phyloP scores from a whole-genome alignment of 2,888 invertebrate species.

The Aspidiotus rigidus region DNA sequence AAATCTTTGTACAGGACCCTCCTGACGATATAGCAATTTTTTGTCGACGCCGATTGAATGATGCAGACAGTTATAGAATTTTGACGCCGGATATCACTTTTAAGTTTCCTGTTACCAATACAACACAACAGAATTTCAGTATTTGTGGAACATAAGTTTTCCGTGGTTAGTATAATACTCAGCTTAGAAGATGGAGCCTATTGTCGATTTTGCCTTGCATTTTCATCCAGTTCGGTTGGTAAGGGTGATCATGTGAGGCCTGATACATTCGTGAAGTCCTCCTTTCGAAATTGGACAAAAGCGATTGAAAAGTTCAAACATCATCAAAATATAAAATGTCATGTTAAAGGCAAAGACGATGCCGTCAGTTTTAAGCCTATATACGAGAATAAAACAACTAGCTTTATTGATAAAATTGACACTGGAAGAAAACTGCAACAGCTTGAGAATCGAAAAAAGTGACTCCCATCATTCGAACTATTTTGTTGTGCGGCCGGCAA shows the following conservation, averaged over 20 bases:
- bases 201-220: conserved; percentile 22
- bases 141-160: conserved; percentile 11
- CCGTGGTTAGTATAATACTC: conserved; percentile 28
- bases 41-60: conserved; percentile 12
- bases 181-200: conserved; percentile 15
- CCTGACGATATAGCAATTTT: conserved; percentile 11
- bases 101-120: background rate
- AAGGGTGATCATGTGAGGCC: background rate
- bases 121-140: conserved; percentile 24
- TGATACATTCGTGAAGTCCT: conserved; percentile 7
- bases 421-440: conserved; percentile 13
- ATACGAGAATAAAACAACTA: conserved; percentile 8
- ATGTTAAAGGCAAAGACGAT: too few species aligned
- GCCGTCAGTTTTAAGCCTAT: conserved; percentile 13
- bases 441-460: conserved; percentile 24
- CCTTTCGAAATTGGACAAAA: conserved; percentile 20
- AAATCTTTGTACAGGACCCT: background rate
- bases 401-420: conserved; percentile 15
- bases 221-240: too few species aligned
- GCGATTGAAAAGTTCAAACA: background rate
- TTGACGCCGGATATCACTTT: conserved; percentile 12
- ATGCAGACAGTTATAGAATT: conserved; percentile 8
- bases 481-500: conserved; percentile 21
- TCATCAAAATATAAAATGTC: too few species aligned
- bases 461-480: conserved; percentile 14